A percentile compares a stretch with the other conserved stretches of the same genome.
phyloP scores from a whole-genome alignment of 2,113 vertebrate species.

The Lathamus discolor region DNA sequence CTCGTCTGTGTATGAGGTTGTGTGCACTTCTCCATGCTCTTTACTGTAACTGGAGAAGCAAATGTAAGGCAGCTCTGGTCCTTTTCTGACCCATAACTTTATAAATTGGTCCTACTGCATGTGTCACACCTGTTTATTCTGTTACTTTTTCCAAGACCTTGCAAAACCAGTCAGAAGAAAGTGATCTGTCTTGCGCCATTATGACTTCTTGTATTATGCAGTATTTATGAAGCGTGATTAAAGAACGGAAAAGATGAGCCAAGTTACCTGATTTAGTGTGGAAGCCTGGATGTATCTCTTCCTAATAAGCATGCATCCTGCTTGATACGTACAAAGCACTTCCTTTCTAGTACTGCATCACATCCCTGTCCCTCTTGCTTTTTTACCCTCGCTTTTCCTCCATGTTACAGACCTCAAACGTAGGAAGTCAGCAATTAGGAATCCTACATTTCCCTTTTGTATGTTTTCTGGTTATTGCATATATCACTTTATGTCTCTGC shows the following conservation, averaged over 20 bases:
- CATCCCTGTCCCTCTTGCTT: neutral
- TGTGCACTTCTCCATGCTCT: neutral
- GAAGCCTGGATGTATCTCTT: neutral
- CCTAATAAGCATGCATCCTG: neutral
- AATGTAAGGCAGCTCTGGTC: neutral
- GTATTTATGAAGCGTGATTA: neutral
- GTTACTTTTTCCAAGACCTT: neutral
- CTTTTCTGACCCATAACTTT: neutral
- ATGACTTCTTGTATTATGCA: neutral
- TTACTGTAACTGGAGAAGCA: neutral
- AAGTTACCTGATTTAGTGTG: neutral
- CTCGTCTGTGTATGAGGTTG: neutral
- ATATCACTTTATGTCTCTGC: neutral
- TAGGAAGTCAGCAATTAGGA: neutral
- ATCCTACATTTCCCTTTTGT: neutral
- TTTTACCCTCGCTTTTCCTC: neutral
- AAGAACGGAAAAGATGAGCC: neutral
- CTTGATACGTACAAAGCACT: neutral
- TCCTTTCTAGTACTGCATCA: neutral
- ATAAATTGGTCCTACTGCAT: neutral
- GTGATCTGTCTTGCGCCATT: neutral
- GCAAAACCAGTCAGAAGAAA: neutral
- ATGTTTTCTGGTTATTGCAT: neutral
- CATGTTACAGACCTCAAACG: neutral
- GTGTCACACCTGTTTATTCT: neutral